These are phyloP conservation scores for Pardosa pseudoannulata DNA, from an alignment of 2,888 invertebrate species.

Conservation along the genomic window DNA sequence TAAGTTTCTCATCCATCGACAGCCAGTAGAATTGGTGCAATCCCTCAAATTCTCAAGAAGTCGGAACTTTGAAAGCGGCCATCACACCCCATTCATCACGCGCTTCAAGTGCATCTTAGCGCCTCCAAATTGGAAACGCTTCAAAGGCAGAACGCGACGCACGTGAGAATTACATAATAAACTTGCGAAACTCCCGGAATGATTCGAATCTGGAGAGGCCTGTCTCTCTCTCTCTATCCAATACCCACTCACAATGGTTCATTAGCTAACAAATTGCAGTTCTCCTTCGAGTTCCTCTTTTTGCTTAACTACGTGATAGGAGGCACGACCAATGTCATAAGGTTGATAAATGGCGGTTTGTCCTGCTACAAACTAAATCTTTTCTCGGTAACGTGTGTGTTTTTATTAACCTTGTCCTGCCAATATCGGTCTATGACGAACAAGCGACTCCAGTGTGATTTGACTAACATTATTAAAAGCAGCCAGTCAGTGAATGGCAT, in stretches of 20 bases:
- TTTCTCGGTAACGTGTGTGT: too few species aligned
- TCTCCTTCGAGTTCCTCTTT: too few species aligned
- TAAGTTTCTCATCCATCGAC: conserved; percentile 2
- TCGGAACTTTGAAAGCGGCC: conserved; percentile 33
- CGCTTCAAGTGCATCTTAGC: conserved; percentile 53
- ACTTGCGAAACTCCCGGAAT: background rate
- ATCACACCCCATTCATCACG: conserved; percentile 27
- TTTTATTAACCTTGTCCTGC: too few species aligned
- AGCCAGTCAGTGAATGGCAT: too few species aligned
- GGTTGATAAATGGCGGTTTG: background rate
- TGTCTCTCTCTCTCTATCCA: too few species aligned
- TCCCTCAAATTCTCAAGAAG: background rate
- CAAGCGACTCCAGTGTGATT: too few species aligned
- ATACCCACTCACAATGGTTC: background rate
- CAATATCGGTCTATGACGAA: too few species aligned
- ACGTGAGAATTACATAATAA: background rate
- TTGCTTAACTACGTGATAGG: background rate
- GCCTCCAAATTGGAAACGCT: conserved; percentile 52
- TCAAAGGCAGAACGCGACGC: conserved; percentile 6
- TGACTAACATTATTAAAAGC: too few species aligned
- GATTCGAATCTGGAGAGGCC: background rate
- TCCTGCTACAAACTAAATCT: too few species aligned
- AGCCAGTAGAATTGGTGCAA: background rate
- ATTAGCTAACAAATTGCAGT: background rate
- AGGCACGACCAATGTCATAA: background rate